A percentile compares a stretch with the other conserved stretches of the same genome.
These are phyloP conservation scores for Ethmia dodecea DNA, from an alignment of 2,888 invertebrate genomes.

Conservation along the genomic window DNA sequence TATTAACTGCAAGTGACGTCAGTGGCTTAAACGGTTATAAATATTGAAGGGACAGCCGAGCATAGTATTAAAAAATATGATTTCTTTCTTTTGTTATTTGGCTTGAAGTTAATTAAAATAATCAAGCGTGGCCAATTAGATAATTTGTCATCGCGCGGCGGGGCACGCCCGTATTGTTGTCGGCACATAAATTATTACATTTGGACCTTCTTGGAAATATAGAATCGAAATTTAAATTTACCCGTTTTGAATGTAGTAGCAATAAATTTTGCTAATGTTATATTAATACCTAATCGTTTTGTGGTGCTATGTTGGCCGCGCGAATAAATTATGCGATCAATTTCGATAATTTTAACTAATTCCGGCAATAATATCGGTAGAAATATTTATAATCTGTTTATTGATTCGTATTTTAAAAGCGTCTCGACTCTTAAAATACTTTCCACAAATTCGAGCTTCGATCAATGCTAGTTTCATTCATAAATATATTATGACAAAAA, in stretches of 20 bases:
- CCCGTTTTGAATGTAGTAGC: conserved; percentile 29
- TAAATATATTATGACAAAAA: too few relatives aligned
- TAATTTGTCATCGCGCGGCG: conserved; percentile 61
- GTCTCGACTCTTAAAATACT: conserved; percentile 8
- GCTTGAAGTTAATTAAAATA: conserved; percentile 56
- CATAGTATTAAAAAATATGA: neutral
- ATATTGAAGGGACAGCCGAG: conserved; percentile 1
- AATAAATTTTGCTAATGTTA: conserved; percentile 40
- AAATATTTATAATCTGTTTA: conserved; percentile 19
- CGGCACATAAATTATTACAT: conserved; percentile 45
- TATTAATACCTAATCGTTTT: conserved; percentile 24
- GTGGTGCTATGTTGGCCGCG: conserved; percentile 19
- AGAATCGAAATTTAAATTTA: conserved; percentile 24
- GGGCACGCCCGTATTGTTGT: conserved; percentile 40
- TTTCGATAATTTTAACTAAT: conserved; percentile 27
- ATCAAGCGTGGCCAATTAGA: conserved; percentile 58
- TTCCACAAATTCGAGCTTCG: too few relatives aligned
- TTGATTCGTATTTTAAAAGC: conserved; percentile 12
- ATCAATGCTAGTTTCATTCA: too few relatives aligned
- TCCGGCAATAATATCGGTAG: conserved; percentile 19
- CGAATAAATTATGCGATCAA: conserved; percentile 28
- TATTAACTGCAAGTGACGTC: conserved; percentile 2
- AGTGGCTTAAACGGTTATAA: conserved; percentile 3
- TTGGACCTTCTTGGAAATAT: conserved; percentile 55
- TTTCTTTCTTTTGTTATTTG: conserved; percentile 29